Percentiles rank a stretch among this genome's conserved stretches.
phyloP scores from a whole-genome alignment of 2,888 invertebrate species.

The Poecilobothrus nobilitatus region DNA sequence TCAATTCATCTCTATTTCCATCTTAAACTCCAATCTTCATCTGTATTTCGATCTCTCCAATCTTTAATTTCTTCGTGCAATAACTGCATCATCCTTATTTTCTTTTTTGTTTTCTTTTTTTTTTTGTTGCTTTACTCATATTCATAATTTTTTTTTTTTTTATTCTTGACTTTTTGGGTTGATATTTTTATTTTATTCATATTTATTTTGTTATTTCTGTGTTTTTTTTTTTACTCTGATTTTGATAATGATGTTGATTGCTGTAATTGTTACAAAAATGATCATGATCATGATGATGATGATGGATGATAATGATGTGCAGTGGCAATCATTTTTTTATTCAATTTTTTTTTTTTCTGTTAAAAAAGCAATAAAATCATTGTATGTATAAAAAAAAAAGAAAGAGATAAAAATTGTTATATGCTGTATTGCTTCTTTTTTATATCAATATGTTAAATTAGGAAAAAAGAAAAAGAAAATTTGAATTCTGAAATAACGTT shows the following conservation, averaged over 20 bases:
- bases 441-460: neutral
- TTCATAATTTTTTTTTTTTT: too few species aligned
- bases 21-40: neutral
- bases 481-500: too few species aligned
- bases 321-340: neutral
- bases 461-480: too few species aligned
- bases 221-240: neutral
- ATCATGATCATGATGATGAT: neutral
- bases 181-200: too few species aligned
- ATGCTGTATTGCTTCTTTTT: neutral
- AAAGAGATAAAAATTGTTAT: neutral
- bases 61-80: neutral
- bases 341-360: neutral
- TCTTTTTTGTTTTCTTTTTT: neutral
- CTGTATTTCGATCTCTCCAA: neutral
- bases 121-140: neutral
- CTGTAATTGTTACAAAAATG: neutral
- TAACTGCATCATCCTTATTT: neutral
- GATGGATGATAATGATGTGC: neutral
- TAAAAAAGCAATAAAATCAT: neutral
- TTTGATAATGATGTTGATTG: slow-evolving; percentile 1
- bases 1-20: neutral
- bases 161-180: neutral
- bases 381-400: neutral
- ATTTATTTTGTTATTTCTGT: neutral